Evolutionary conservation across 1,140 invertebrate species (phyloP).

Genomic region (Drosophila willistoni): DNA sequence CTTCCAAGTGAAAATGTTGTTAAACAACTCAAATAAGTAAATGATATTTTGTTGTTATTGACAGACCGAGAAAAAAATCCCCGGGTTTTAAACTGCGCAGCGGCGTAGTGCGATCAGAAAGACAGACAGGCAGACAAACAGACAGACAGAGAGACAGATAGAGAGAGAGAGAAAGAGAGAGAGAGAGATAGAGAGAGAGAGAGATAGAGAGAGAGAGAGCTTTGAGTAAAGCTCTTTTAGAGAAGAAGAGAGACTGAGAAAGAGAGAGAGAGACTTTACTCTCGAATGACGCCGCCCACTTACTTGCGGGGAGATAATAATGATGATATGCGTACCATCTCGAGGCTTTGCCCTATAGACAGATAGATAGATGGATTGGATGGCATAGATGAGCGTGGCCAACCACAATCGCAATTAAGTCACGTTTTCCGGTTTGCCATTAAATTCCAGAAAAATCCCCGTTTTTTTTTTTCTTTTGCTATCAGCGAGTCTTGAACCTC

Average conservation of each 20-base stretch:
- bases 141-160: not conserved
- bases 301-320: conserved; percentile 3
- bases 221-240: conserved; percentile 21
- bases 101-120: conserved; percentile 14
- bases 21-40: conserved; percentile 35
- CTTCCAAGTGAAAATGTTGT: conserved; percentile 24
- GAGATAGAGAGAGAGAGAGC: not conserved
- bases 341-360: not conserved
- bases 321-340: conserved; percentile 2
- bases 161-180: not conserved
- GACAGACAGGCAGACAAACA: too few relatives aligned
- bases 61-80: conserved; percentile 14
- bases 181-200: not conserved
- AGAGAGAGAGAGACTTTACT: too few relatives aligned
- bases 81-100: conserved; percentile 31
- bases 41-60: conserved; percentile 33
- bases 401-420: conserved; percentile 18
- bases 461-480: not conserved
- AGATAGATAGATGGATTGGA: not conserved
- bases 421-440: conserved; percentile 21
- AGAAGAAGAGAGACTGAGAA: not conserved
- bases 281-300: conserved; percentile 5
- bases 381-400: not conserved
- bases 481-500: conserved; percentile 31
- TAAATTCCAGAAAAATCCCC: conserved; percentile 29